Evolutionary conservation across 2,113 vertebrate genomes (phyloP).

Genomic region (Labeo catla): DNA sequence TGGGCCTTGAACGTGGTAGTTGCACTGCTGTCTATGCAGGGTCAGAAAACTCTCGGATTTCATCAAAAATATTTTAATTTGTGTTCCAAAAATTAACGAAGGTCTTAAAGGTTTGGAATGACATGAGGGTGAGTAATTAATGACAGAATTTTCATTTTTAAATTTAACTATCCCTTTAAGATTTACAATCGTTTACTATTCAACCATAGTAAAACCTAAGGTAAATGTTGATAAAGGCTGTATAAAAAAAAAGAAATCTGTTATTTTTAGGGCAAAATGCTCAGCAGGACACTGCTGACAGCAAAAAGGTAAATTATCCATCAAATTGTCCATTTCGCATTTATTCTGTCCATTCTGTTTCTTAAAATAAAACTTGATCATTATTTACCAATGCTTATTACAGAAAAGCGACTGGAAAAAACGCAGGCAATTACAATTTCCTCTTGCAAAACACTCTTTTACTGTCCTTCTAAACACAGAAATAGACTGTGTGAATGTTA

Average conservation of each 20-base stretch:
- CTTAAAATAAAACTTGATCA: neutral
- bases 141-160: too few relatives aligned
- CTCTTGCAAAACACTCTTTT: neutral
- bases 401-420: neutral
- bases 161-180: too few relatives aligned
- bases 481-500: neutral
- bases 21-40: too few relatives aligned
- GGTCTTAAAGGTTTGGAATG: too few relatives aligned
- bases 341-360: neutral
- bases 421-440: neutral
- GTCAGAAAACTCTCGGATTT: too few relatives aligned
- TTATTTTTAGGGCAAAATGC: neutral
- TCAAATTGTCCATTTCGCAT: slow-evolving; percentile 2
- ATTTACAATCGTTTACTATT: neutral
- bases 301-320: neutral
- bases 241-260: neutral
- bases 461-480: slow-evolving; percentile 22
- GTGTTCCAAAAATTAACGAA: too few relatives aligned
- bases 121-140: too few relatives aligned
- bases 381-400: neutral
- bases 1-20: too few relatives aligned
- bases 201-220: neutral
- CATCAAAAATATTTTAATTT: too few relatives aligned
- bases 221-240: neutral
- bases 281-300: neutral